Evolutionary conservation across 1,140 invertebrate genomes (phyloP), one percentile per base, ranked within the genome.

Genomic region (Drosophila ohnishii): DNA sequence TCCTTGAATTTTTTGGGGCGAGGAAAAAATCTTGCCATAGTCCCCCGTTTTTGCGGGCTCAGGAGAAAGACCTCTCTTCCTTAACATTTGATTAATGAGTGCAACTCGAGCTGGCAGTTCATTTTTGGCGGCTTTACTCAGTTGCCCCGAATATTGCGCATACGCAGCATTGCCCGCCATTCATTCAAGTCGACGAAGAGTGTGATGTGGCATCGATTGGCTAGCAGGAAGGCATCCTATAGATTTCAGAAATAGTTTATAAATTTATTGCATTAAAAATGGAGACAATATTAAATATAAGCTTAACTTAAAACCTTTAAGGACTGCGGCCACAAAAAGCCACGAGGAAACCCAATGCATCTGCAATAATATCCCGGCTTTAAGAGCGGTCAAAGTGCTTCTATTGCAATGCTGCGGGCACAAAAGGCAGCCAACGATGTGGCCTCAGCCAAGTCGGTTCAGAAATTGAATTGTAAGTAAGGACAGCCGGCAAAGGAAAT

Each of bases 381-480:
- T 72, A 72, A 71, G 53, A 13, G 8, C 44, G 55, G 67, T 51
- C 71, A 65, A 58, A 57, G 71, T 51, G 72, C 73, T 76, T 19
- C 34, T 19, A 64, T 30, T 59, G 64, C 66, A 71, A 22, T 53
- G 22, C 65, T 35, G 62, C 47, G 40, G 55, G 53, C 55, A 69
- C 65, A 69, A 69, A 69, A 40, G 56, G 44, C 50, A 76, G 51
- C 35, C 65, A 62, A 40, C 56, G 57, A 75, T 75, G 64, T 83
- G 80, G 80, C 80, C 70, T 37, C 64, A 80, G 63, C 55, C 62
- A 61, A 72, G 76, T 61, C 56, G 55, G 65, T 74, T 48, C 58
- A 73, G 78, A 86, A 87, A 86, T 86, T 86, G 78, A 86, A 87
- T 87, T 86, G 83, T 86, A 87, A 84, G 80, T 84, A 84, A 84